Conservation (phyloP, 2,113 vertebrate genomes). For the Speoplatyrhinus poulsoni region DNA sequence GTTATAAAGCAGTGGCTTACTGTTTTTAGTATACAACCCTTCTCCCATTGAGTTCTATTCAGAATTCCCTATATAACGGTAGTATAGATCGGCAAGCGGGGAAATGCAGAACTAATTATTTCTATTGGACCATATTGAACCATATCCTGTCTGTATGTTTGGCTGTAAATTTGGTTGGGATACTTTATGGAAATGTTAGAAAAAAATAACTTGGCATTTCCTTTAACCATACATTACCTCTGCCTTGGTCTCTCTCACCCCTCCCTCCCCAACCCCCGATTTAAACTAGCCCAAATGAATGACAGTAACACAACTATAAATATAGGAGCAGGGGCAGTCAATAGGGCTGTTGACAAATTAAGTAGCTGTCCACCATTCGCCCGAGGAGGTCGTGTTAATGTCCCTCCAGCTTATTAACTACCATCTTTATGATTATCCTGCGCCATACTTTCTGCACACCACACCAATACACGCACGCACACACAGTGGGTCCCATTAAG, state of each 20-base stretch:
- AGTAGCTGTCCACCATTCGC: conserved; percentile 63
- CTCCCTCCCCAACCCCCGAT: conserved; percentile 14
- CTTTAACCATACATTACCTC: neutral
- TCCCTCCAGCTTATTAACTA: conserved; percentile 71
- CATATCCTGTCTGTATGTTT: too few relatives aligned
- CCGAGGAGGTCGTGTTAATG: conserved; percentile 65
- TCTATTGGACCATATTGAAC: too few relatives aligned
- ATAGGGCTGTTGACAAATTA: conserved; percentile 68
- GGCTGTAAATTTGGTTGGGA: too few relatives aligned
- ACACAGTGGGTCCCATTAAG: conserved; percentile 1
- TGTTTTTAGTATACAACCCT: too few relatives aligned
- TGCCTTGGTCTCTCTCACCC: conserved; percentile 6
- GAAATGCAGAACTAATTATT: too few relatives aligned
- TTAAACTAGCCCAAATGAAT: conserved; percentile 57
- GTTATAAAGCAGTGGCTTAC: too few relatives aligned
- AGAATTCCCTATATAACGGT: too few relatives aligned
- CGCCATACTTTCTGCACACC: conserved; percentile 21
- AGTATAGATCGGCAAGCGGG: too few relatives aligned
- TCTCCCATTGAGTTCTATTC: too few relatives aligned
- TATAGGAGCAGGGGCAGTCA: conserved; percentile 55
- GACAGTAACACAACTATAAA: conserved; percentile 57
- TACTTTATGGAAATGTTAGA: too few relatives aligned
- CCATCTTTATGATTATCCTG: conserved; percentile 66
- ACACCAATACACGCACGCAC: conserved; percentile 20
- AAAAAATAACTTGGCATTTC: neutral